Conservation (phyloP, 2,797 vertebrate genomes). For the Cyprinella venusta region DNA sequence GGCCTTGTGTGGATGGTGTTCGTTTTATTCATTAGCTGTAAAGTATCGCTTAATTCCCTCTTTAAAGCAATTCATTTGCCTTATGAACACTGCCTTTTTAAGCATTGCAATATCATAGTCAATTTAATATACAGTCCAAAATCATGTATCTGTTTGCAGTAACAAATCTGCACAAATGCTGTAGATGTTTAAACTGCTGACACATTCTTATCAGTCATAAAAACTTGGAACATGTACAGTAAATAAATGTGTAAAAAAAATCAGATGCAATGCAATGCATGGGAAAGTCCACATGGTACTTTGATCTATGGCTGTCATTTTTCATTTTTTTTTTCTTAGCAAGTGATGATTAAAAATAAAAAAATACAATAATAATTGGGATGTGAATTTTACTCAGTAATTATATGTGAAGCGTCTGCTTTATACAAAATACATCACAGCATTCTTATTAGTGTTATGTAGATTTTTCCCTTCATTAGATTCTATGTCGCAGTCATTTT, state of each 20-base stretch:
- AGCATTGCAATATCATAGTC: slow-evolving; percentile 51
- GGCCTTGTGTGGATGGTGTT: background rate
- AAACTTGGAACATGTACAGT: slow-evolving; percentile 3
- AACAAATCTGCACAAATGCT: slow-evolving; percentile 39
- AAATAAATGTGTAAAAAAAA: slow-evolving; percentile 28
- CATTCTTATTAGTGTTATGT: background rate
- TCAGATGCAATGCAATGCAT: slow-evolving; percentile 70
- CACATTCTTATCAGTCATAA: background rate
- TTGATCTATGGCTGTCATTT: slow-evolving; percentile 69
- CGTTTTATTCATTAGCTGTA: background rate
- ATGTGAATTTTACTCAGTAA: background rate
- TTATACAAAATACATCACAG: background rate
- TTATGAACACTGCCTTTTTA: slow-evolving; percentile 68
- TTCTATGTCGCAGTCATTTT: background rate
- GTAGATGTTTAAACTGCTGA: slow-evolving; percentile 48
- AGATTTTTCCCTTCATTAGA: background rate
- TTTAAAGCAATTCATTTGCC: slow-evolving; percentile 69
- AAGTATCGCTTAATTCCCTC: slow-evolving; percentile 52
- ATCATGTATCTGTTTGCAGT: slow-evolving; percentile 61
- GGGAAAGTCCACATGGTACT: slow-evolving; percentile 68
- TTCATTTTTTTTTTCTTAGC: slow-evolving; percentile 58
- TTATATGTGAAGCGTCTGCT: background rate
- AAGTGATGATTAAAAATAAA: slow-evolving; percentile 74
- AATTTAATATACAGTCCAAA: slow-evolving; percentile 4
- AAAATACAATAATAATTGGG: slow-evolving; percentile 64